phyloP scores from a whole-genome alignment of 1,140 invertebrate genomes.

The Conus ventricosus region DNA sequence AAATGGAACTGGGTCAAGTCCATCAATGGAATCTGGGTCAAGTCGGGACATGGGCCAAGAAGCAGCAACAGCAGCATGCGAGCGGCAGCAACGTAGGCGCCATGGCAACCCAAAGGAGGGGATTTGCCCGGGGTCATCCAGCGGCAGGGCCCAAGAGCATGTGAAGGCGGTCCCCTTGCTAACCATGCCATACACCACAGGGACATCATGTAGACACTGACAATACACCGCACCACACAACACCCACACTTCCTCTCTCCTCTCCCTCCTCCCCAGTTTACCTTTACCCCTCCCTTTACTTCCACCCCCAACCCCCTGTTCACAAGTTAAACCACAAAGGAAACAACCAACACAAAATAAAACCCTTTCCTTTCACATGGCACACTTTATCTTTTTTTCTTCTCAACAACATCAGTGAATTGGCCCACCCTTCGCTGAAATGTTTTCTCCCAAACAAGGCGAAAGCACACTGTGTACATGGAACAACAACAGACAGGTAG shows the following conservation, averaged over 20 bases:
- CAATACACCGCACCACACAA: background rate
- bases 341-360: background rate
- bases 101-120: slow-evolving; percentile 22
- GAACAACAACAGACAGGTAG: background rate
- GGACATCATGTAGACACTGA: slow-evolving; percentile 20
- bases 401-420: background rate
- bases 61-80: background rate
- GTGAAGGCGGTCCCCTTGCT: slow-evolving; percentile 24
- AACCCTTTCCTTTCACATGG: background rate
- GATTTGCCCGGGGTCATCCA: slow-evolving; percentile 9
- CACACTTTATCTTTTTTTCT: background rate
- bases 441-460: background rate
- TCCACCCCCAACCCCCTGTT: too few relatives aligned
- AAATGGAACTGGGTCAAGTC: too few relatives aligned
- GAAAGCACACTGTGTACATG: background rate
- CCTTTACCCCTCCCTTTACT: background rate
- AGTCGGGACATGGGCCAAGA: slow-evolving; percentile 25
- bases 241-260: background rate
- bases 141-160: slow-evolving; percentile 36
- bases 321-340: background rate
- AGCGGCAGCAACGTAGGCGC: background rate
- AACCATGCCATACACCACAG: slow-evolving; percentile 33
- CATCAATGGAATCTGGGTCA: slow-evolving; percentile 1
- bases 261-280: background rate
- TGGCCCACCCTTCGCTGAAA: background rate